Conservation (phyloP, 2,888 invertebrate species). For the Palloptera scutellata region DNA sequence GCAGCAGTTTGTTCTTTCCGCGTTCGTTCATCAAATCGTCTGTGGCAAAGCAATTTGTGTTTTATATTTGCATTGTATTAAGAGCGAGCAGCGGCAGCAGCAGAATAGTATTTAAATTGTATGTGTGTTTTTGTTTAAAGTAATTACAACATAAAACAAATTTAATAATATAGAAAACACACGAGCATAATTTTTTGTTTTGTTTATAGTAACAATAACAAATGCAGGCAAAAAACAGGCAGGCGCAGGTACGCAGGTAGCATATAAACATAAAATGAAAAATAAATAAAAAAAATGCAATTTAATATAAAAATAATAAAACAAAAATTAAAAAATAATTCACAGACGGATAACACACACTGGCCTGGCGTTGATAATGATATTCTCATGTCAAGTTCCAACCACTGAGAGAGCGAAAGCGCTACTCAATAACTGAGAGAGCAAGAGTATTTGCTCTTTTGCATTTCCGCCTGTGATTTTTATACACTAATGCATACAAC, state of each 20-base stretch:
- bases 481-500: too few species aligned
- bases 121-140: constrained; percentile 2
- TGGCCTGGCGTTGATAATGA: background rate
- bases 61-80: constrained; percentile 28
- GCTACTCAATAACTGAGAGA: too few species aligned
- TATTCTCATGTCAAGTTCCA: too few species aligned
- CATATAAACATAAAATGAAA: constrained; percentile 46
- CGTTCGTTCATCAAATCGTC: constrained; percentile 95
- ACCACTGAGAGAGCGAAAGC: too few species aligned
- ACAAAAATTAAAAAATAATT: constrained; percentile 21
- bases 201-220: constrained; percentile 30
- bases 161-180: constrained; percentile 36
- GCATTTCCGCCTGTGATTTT: too few species aligned
- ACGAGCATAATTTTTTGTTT: constrained; percentile 20
- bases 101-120: constrained; percentile 26
- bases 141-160: constrained; percentile 33
- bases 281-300: constrained; percentile 36
- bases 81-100: constrained; percentile 35
- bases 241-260: constrained; percentile 37
- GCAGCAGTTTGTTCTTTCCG: constrained; percentile 94
- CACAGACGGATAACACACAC: background rate
- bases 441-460: too few species aligned
- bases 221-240: constrained; percentile 42
- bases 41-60: constrained; percentile 56
- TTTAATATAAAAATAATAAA: constrained; percentile 36